These are phyloP conservation scores for Hipposideros armiger DNA, from an alignment of 2,113 vertebrate species.

Conservation along the genomic window DNA sequence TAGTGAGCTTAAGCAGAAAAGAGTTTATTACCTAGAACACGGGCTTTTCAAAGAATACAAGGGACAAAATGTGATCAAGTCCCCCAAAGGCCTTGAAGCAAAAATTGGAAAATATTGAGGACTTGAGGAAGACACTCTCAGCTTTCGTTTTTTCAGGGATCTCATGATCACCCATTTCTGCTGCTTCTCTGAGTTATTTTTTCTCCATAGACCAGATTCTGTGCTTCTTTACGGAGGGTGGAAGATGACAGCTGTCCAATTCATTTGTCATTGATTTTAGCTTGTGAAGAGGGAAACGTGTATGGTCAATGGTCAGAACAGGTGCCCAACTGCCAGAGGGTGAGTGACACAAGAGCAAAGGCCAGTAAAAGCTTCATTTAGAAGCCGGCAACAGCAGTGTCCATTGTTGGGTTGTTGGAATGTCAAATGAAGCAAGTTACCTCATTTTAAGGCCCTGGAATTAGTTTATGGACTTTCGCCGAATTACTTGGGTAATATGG, in stretches of 20 bases:
- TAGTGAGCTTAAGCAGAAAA: neutral
- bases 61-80: neutral
- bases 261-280: constrained; percentile 12
- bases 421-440: neutral
- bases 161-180: neutral
- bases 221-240: neutral
- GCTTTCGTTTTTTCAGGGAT: neutral
- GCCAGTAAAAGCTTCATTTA: neutral
- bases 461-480: neutral
- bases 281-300: neutral
- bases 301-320: neutral
- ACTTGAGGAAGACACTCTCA: neutral
- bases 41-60: neutral
- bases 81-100: neutral
- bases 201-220: neutral
- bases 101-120: neutral
- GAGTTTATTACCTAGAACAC: neutral
- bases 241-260: neutral
- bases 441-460: neutral
- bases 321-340: neutral
- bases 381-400: neutral
- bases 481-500: neutral
- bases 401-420: neutral
- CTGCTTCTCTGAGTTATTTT: neutral
- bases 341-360: neutral